Evolutionary conservation across 2,113 vertebrate species (phyloP).

Genomic region (Echinops telfairi): DNA sequence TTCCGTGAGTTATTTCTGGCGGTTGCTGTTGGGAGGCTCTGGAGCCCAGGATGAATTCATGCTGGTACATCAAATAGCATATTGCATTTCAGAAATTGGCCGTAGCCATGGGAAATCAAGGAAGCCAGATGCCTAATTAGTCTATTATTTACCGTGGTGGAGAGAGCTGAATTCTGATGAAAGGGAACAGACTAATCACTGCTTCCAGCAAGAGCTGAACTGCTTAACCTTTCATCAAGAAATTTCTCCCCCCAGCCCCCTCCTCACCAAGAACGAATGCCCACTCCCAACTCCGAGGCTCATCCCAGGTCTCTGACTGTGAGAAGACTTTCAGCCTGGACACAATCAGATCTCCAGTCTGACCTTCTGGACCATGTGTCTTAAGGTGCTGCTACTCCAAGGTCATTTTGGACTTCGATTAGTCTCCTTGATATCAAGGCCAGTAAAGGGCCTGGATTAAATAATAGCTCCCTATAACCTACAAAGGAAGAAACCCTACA

Average conservation of each 20-base stretch:
- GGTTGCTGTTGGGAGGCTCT: conserved; percentile 69
- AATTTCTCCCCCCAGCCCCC: conserved; percentile 39
- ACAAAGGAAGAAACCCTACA: neutral
- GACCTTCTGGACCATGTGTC: neutral
- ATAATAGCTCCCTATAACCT: neutral
- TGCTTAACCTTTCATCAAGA: conserved; percentile 83
- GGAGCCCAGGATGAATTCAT: conserved; percentile 78
- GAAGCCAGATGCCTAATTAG: conserved; percentile 88
- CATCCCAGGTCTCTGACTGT: neutral
- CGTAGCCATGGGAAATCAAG: conserved; percentile 84
- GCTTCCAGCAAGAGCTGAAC: conserved; percentile 81
- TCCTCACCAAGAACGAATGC: conserved; percentile 31
- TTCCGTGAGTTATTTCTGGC: conserved; percentile 69
- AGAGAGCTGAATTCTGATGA: conserved; percentile 86
- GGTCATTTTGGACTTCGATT: neutral
- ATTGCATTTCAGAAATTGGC: conserved; percentile 83
- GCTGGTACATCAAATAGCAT: conserved; percentile 82
- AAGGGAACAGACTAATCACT: conserved; percentile 83
- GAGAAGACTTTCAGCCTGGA: conserved; percentile 12
- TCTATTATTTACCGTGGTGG: conserved; percentile 85
- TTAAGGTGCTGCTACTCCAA: neutral
- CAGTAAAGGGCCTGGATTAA: neutral
- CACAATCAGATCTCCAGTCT: neutral
- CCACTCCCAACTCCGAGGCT: accelerated
- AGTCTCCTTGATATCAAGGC: neutral